Evolutionary conservation across 2,888 invertebrate species (phyloP).

Genomic region (Drepana falcataria): DNA sequence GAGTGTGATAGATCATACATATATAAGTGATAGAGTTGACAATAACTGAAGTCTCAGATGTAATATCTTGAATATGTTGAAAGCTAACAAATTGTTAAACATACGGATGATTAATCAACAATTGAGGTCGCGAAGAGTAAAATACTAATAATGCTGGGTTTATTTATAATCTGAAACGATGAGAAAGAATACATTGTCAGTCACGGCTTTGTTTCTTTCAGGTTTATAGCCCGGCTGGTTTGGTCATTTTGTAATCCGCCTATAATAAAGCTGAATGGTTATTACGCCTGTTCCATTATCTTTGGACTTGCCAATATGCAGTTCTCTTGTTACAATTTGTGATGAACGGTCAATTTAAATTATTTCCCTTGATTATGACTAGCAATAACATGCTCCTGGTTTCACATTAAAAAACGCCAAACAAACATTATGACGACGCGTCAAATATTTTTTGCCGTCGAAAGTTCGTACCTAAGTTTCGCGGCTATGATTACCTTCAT

Average conservation of each 20-base stretch:
- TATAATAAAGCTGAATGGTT: constrained; percentile 62
- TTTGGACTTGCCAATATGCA: constrained; percentile 36
- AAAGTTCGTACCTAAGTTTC: constrained; percentile 41
- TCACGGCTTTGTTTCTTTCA: constrained; percentile 38
- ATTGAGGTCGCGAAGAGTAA: too few species aligned
- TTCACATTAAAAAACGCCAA: constrained; percentile 25
- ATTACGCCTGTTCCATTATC: constrained; percentile 54
- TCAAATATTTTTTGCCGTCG: constrained; percentile 25
- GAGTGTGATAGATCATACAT: too few species aligned
- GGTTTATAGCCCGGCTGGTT: constrained; percentile 54
- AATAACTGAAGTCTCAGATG: too few species aligned
- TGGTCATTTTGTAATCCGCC: constrained; percentile 63
- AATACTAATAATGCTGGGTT: constrained; percentile 1
- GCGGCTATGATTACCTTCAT: constrained; percentile 61
- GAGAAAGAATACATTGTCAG: constrained; percentile 50
- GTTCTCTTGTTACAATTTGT: constrained; percentile 25
- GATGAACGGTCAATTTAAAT: constrained; percentile 14
- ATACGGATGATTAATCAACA: too few species aligned
- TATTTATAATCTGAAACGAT: constrained; percentile 6
- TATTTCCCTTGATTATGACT: constrained; percentile 14
- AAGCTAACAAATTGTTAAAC: too few species aligned
- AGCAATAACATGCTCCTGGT: constrained; percentile 16
- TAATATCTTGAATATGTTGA: too few species aligned
- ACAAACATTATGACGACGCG: constrained; percentile 25
- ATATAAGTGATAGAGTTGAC: too few species aligned